phyloP scores from a whole-genome alignment of 2,888 invertebrate genomes.

The Thereva unica region DNA sequence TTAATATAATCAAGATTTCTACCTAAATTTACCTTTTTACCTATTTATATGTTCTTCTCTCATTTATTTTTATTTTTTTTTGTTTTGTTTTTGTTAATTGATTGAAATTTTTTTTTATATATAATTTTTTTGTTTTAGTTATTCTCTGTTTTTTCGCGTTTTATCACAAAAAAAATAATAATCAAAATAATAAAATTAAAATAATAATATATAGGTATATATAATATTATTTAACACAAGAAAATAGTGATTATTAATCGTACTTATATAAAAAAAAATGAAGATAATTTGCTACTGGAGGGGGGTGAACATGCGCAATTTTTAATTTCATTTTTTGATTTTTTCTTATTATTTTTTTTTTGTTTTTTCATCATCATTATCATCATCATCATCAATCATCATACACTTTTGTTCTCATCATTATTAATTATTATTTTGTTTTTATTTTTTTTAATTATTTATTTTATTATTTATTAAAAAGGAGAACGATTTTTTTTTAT shows the following conservation, averaged over 20 bases:
- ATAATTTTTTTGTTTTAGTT: not conserved
- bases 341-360: constrained; percentile 8
- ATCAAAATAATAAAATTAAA: constrained; percentile 20
- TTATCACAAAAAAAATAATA: constrained; percentile 29
- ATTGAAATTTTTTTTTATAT: constrained; percentile 1
- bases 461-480: no score
- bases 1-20: constrained; percentile 32
- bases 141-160: constrained; percentile 14
- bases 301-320: no score
- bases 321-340: not conserved
- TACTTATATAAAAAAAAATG: not conserved
- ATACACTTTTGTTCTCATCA: constrained; percentile 28
- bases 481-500: constrained; percentile 10
- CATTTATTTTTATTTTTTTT: no score
- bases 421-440: no score
- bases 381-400: constrained; percentile 23
- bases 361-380: not conserved
- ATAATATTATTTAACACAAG: not conserved
- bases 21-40: constrained; percentile 31
- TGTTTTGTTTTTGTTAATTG: constrained; percentile 22
- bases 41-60: not conserved
- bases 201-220: constrained; percentile 11
- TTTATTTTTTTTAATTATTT: no score
- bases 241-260: no score
- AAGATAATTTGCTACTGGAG: no score